phyloP scores from a whole-genome alignment of 2,797 vertebrate genomes.

The Malurus splendens region DNA sequence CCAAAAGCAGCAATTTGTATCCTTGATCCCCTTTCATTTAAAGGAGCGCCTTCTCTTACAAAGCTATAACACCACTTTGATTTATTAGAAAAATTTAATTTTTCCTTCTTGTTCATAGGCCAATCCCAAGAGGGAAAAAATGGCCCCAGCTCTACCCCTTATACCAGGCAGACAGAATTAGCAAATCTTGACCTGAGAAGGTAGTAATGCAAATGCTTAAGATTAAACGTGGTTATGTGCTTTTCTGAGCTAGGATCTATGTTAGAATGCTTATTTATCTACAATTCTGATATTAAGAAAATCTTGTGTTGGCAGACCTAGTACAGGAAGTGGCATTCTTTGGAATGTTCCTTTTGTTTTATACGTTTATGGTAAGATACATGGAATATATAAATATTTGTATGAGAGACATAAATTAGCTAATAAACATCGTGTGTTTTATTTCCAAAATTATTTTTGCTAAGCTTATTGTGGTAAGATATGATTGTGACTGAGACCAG shows the following conservation, averaged over 20 bases:
- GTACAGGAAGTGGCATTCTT: background rate
- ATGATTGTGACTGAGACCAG: background rate
- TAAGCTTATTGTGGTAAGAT: background rate
- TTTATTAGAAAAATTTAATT: background rate
- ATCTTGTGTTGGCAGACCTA: background rate
- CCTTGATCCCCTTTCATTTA: background rate
- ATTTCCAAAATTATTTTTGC: background rate
- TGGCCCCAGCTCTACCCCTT: background rate
- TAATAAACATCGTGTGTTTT: background rate
- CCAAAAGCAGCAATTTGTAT: background rate
- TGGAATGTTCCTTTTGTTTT: background rate
- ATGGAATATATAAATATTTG: background rate
- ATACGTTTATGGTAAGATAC: background rate
- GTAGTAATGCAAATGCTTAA: background rate
- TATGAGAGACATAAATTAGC: background rate
- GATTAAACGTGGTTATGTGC: background rate
- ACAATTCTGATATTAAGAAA: background rate
- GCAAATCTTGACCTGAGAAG: conserved; percentile 2
- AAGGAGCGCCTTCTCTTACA: background rate
- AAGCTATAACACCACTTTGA: background rate
- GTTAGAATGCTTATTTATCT: conserved; percentile 7
- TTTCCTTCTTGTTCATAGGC: background rate
- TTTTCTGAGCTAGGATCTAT: background rate
- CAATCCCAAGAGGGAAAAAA: background rate
- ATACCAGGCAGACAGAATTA: background rate